Evolutionary conservation across 2,797 vertebrate species (phyloP).

Genomic region (Hozukius guyotensis): DNA sequence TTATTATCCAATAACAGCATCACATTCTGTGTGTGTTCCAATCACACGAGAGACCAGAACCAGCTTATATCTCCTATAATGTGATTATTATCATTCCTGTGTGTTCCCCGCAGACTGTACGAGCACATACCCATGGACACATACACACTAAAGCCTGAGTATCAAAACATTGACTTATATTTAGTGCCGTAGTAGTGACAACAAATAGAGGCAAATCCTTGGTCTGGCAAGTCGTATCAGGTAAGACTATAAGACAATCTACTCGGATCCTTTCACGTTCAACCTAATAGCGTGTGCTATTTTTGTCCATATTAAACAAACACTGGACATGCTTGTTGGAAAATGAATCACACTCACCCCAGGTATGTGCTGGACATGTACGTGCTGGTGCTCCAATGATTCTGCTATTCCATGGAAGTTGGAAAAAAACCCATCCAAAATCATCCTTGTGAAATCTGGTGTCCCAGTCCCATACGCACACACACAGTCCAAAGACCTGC

Average conservation of each 20-base stretch:
- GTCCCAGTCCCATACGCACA: not conserved
- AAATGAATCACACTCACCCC: conserved; percentile 50
- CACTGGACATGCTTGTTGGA: not conserved
- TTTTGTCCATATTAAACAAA: not conserved
- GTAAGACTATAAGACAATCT: not conserved
- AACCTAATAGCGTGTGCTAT: not conserved
- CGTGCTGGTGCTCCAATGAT: not conserved
- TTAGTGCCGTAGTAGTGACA: not conserved
- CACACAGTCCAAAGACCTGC: conserved; percentile 4
- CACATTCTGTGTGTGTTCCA: not conserved
- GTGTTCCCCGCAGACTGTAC: not conserved
- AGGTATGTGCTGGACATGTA: not conserved
- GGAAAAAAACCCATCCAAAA: conserved; percentile 4
- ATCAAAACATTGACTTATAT: not conserved
- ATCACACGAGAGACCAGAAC: not conserved
- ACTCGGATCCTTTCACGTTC: not conserved
- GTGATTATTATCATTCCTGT: conserved; percentile 21
- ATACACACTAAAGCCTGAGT: not conserved
- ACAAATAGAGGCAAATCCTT: not conserved
- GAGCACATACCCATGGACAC: not conserved
- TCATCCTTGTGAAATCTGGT: conserved; percentile 1
- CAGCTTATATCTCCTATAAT: conserved; percentile 25
- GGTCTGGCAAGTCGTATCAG: not conserved
- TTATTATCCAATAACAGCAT: not conserved
- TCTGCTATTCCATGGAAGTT: conserved; percentile 33